Conservation (phyloP, 2,888 invertebrate species). For the Thymelicus sylvestris region DNA sequence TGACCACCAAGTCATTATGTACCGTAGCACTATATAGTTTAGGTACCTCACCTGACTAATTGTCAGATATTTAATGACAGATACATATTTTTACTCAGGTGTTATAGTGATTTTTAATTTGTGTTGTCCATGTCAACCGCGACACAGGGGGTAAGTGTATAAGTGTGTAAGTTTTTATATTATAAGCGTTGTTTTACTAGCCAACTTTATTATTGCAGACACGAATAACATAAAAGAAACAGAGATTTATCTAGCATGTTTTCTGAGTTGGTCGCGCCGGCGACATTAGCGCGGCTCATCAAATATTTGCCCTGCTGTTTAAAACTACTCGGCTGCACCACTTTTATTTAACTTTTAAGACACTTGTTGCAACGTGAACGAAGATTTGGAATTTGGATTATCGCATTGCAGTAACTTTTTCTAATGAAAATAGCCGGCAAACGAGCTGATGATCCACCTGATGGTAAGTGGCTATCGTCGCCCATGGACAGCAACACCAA, state of each 20-base stretch:
- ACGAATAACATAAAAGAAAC: constrained; percentile 14
- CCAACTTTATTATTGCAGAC: neutral
- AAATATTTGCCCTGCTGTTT: constrained; percentile 36
- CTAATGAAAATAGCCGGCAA: too few species aligned
- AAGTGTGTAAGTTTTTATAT: too few species aligned
- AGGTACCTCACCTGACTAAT: too few species aligned
- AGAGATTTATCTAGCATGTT: constrained; percentile 15
- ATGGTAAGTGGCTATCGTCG: too few species aligned
- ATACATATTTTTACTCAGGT: neutral
- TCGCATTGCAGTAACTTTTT: neutral
- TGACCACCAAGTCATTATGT: too few species aligned
- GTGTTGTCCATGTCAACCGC: neutral
- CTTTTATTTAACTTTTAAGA: constrained; percentile 28
- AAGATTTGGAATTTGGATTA: neutral
- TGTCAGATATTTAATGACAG: too few species aligned
- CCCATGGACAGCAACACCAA: too few species aligned
- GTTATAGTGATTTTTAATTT: too few species aligned
- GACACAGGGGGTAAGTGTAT: too few species aligned
- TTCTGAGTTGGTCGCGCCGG: constrained; percentile 27
- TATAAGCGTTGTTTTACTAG: neutral
- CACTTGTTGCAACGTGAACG: neutral
- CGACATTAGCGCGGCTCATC: constrained; percentile 31
- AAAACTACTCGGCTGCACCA: constrained; percentile 22
- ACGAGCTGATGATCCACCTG: too few species aligned
- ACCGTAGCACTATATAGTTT: too few species aligned